phyloP scores from a whole-genome alignment of 2,113 vertebrate genomes.

The Gallinago undulata region DNA sequence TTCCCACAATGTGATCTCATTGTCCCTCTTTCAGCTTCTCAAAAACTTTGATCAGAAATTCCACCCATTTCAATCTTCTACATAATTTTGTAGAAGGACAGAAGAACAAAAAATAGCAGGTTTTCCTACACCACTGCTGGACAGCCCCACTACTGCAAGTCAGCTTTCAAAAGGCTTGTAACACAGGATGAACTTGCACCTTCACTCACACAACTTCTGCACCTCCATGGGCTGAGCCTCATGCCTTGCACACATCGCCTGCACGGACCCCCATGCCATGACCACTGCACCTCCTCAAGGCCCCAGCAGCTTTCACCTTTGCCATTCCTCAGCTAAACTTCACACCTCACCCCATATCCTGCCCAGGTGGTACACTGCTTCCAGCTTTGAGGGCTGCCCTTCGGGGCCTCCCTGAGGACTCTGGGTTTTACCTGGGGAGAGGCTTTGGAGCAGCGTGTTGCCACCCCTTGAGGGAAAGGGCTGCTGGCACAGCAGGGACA shows the following conservation, averaged over 20 bases:
- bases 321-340: not conserved
- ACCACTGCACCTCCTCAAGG: not conserved
- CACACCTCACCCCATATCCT: accelerated
- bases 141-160: not conserved
- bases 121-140: not conserved
- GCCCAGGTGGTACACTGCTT: not conserved
- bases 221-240: not conserved
- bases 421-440: not conserved
- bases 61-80: not conserved
- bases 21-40: not conserved
- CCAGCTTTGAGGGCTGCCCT: not conserved
- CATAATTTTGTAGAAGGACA: not conserved
- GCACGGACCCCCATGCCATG: accelerated
- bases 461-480: not conserved
- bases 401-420: not conserved
- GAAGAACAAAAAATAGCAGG: not conserved
- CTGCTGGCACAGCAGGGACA: not conserved
- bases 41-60: not conserved
- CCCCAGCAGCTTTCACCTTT: not conserved
- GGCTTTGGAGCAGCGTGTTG: constrained; percentile 1
- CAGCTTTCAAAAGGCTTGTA: not conserved
- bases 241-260: accelerated
- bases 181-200: not conserved
- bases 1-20: not conserved
- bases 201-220: not conserved